Base-by-base conservation (phyloP, 2,113 vertebrate species). In the Tetrax tetrax region DNA sequence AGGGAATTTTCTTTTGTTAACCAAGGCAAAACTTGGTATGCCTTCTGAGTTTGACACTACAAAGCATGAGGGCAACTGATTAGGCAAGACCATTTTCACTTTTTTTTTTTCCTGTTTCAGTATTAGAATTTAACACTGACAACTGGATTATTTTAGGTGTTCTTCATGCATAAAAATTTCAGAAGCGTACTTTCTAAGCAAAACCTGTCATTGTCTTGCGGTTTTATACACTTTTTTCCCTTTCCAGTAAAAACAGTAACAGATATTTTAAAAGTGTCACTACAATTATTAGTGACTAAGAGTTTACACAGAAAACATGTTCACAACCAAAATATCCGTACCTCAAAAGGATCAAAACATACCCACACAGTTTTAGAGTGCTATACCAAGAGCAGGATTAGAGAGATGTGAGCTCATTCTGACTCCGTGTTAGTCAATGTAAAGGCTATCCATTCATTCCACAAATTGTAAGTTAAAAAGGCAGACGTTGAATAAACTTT, bases 301-400 rank as follows among this genome's bases (percentile, higher is more conserved):
- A 70, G 21, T 72, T 91, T 83, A 82, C 80, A 84, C 17, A 87
- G 64, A 80, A 92, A 96, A 93, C 38, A 79, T 5, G 19, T 50
- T 87, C 38, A 54, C 37, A 14, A 8, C 38, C 65, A 82, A 94
- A 95, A 89, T 37, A 93, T 12, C 61, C 7, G 3, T 41, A 88
- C 51, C 38, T 77, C 37, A 66, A 43, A 88, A 95, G 21, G 51
- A 92, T 37, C 69, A 96, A 89, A 92, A 94, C 56, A 64, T 45
- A 89, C 2, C 43, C 72, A 64, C 24, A 41, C 20, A 31, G 25
- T 81, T 89, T 92, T 48, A 53, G 22, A 31, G 11, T 35, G 47
- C 7, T 27, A 43, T 9, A 18, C n/a, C 33, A 90, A 59, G 28
- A 19, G 33, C 64, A 92, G 27, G 12, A 28, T 47, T 33, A 78